phyloP scores from a whole-genome alignment of 2,113 vertebrate genomes.

The Poeciliopsis turrubarensis region DNA sequence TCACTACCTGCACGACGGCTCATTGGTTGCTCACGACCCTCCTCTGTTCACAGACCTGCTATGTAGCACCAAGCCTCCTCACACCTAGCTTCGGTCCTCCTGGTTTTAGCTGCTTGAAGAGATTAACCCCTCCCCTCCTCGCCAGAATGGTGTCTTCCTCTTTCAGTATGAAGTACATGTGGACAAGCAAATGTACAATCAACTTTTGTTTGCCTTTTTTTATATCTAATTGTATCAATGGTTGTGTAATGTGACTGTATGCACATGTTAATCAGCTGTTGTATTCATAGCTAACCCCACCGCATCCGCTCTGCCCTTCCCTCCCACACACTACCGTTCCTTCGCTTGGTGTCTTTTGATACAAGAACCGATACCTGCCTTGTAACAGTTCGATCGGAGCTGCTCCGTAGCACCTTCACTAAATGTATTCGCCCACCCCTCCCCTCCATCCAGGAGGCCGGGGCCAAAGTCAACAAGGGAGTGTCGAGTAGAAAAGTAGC shows the following conservation, averaged over 20 bases:
- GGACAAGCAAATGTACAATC: conserved; percentile 76
- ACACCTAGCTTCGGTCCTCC: not conserved
- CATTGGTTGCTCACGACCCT: conserved; percentile 16
- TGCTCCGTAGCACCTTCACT: conserved; percentile 36
- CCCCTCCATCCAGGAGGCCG: conserved; percentile 12
- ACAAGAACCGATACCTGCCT: conserved; percentile 72
- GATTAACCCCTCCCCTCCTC: conserved; percentile 52
- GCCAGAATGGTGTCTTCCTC: conserved; percentile 74
- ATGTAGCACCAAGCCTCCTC: conserved; percentile 40
- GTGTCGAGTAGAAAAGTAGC: conserved; percentile 30
- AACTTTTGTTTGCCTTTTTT: conserved; percentile 69
- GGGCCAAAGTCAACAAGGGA: conserved; percentile 52
- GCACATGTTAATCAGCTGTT: conserved; percentile 60
- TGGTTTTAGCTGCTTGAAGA: conserved; percentile 60
- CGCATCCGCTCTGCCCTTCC: not conserved
- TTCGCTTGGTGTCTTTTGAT: conserved; percentile 62
- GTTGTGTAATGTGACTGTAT: conserved; percentile 62
- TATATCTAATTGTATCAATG: conserved; percentile 62
- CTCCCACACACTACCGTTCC: conserved; percentile 6
- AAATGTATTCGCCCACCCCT: conserved; percentile 35
- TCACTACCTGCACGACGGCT: not conserved
- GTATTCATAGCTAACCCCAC: conserved; percentile 44
- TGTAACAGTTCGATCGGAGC: conserved; percentile 55
- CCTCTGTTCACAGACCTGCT: conserved; percentile 13
- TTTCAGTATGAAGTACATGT: conserved; percentile 70